Evolutionary conservation across 2,797 vertebrate species (phyloP), one percentile per base, ranked within the genome.

Genomic region (Pipistrellus pipistrellus): DNA sequence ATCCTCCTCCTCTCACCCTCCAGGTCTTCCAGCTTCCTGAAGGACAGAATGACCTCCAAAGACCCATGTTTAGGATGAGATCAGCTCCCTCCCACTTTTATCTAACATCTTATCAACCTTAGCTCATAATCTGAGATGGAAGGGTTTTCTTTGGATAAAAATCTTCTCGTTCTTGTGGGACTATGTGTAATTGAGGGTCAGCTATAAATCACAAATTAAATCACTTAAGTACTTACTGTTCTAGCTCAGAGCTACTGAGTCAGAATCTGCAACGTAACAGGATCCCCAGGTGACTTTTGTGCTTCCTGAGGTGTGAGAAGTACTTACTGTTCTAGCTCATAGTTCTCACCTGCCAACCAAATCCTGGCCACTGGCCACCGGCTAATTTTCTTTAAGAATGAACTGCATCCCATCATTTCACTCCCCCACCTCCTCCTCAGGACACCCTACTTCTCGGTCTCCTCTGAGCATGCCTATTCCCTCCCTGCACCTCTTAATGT

Each of bases 31-130:
- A 48, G 0, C 35, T 71, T 94, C 73, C 78, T 21, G 2, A 80
- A 96, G 71, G 93, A 88, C 87, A 44, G 20, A 13, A 27, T 78
- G 72, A 88, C 85, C 46, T 91, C 35, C 57, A 81, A 51, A 91
- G 71, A 62, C 8, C 55, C 71, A 53, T 23, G 87, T 90, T 51
- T 51, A 35, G 38, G 32, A 44, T 44, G 83, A 95, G 57, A 27
- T 76, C n/a, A 32, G 53, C 57, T 93, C 64, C 62, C 1, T 32
- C 18, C 27, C 55, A 21, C n/a, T 76, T 41, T 90, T 76, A 82
- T 68, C 75, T 71, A 73, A 80, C 46, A 41, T 88, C 68, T 84
- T 80, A 72, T 66, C 82, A 78, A 38, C n/a, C 30, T 81, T 90
- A 57, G 32, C 44, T 92, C 66, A 35, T 20, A 69, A 57, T 85